Percentiles rank a stretch among this genome's conserved stretches.
phyloP scores from a whole-genome alignment of 2,797 vertebrate species.

The Schizopygopsis pylzovi region DNA sequence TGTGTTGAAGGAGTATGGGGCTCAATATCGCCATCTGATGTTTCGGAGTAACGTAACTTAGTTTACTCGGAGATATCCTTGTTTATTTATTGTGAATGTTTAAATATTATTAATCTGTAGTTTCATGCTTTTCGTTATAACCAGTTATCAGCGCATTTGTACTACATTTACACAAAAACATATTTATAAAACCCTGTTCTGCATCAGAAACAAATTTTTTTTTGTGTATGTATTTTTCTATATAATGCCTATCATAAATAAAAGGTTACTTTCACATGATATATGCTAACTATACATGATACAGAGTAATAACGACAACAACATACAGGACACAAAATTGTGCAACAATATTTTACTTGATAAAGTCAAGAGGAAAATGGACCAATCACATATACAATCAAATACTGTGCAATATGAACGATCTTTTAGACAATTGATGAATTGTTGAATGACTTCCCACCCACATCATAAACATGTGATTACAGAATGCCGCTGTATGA shows the following conservation, averaged over 20 bases:
- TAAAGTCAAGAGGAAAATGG: not conserved
- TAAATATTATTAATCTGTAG: not conserved
- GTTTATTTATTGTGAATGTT: too few relatives aligned
- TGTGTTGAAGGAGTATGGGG: not conserved
- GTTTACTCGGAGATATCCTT: not conserved
- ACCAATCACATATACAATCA: not conserved
- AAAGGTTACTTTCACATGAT: not conserved
- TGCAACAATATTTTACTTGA: slow-evolving; percentile 5
- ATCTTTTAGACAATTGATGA: not conserved
- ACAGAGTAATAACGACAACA: not conserved
- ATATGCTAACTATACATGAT: not conserved
- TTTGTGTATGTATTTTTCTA: not conserved
- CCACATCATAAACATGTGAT: not conserved
- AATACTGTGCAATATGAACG: not conserved
- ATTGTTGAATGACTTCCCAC: not conserved
- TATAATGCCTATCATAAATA: not conserved
- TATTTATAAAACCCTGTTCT: not conserved
- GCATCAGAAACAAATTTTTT: not conserved
- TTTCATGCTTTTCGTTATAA: not conserved
- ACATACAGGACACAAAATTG: not conserved
- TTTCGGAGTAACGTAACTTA: not conserved
- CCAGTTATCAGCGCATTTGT: not conserved
- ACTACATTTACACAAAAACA: not conserved
- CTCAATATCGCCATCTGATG: slow-evolving; percentile 7
- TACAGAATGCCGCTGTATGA: not conserved